phyloP scores from a whole-genome alignment of 2,797 vertebrate species.

The Lagorchestes hirsutus region DNA sequence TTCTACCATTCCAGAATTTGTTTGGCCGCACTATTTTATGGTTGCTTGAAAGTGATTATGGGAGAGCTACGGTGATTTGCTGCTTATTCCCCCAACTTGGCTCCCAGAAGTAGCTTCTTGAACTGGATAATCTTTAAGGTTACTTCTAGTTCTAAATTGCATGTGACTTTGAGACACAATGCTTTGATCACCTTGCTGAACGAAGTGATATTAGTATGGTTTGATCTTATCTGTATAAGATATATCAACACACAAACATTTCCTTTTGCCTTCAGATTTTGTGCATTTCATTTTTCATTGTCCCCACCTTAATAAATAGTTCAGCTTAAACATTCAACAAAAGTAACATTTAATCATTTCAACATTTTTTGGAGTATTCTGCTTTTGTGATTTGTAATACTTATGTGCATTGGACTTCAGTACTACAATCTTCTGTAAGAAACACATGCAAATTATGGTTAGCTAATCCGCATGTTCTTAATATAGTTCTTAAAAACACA shows the following conservation, averaged over 20 bases:
- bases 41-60: no score
- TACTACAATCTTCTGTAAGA: not conserved
- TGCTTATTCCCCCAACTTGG: no score
- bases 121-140: not conserved
- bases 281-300: not conserved
- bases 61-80: no score
- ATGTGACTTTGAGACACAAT: not conserved
- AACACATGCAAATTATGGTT: not conserved
- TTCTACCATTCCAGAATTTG: no score
- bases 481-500: not conserved
- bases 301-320: not conserved
- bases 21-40: no score
- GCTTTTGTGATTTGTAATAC: not conserved
- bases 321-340: not conserved
- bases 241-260: not conserved
- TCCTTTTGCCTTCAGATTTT: not conserved
- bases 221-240: not conserved
- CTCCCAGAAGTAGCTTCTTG: not conserved
- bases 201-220: not conserved
- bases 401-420: not conserved
- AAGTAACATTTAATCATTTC: not conserved
- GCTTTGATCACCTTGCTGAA: not conserved
- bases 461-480: not conserved
- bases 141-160: not conserved
- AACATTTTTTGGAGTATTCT: not conserved